Evolutionary conservation across 2,888 invertebrate species (phyloP).

Genomic region (Caenorhabditis macrosperma): DNA sequence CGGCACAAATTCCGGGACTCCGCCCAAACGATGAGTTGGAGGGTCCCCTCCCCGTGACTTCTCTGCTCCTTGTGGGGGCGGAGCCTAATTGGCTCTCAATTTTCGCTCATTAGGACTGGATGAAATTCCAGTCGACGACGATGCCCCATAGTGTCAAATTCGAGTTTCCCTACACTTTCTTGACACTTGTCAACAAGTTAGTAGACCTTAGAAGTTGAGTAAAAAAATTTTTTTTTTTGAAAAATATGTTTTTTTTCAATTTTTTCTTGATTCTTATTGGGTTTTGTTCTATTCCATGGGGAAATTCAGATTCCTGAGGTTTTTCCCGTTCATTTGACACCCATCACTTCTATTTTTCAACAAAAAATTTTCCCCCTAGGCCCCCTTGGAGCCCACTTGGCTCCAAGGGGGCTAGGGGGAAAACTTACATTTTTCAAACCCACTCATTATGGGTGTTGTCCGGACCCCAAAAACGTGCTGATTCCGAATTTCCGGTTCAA

Average conservation of each 20-base stretch:
- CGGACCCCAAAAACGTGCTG: neutral
- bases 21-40: too few relatives aligned
- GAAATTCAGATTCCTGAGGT: neutral
- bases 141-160: neutral
- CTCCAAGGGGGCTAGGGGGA: neutral
- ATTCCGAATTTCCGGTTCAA: neutral
- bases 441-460: neutral
- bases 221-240: neutral
- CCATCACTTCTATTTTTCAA: neutral
- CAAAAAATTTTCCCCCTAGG: too few relatives aligned
- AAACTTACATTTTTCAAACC: neutral
- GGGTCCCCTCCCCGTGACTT: too few relatives aligned
- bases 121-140: neutral
- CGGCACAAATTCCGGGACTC: conserved; percentile 1
- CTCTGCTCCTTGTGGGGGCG: too few relatives aligned
- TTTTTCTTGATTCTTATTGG: neutral
- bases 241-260: neutral
- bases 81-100: neutral
- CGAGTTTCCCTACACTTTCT: too few relatives aligned
- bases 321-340: neutral
- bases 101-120: neutral
- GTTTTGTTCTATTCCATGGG: too few relatives aligned
- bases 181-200: too few relatives aligned
- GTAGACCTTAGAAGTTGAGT: neutral
- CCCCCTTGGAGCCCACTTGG: neutral